phyloP scores from a whole-genome alignment of 2,888 invertebrate genomes.

The Rhabditoides inermis region DNA sequence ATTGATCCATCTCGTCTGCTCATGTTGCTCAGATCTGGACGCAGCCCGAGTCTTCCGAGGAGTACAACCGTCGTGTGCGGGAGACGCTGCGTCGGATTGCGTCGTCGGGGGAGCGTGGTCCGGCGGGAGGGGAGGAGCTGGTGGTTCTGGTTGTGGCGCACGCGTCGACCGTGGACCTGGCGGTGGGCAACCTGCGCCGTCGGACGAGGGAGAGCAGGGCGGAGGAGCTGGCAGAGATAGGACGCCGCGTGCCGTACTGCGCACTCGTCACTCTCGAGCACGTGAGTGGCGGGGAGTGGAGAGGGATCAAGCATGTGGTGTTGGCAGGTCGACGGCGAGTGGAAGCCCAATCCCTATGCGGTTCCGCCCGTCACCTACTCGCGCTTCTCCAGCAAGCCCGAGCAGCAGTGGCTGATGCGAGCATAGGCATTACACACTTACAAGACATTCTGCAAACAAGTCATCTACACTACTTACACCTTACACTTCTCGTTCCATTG shows the following conservation, averaged over 20 bases:
- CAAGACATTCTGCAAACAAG: too few species aligned
- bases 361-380: constrained; percentile 19
- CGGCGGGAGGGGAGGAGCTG: not conserved
- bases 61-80: constrained; percentile 27
- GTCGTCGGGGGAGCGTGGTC: constrained; percentile 6
- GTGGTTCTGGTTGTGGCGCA: constrained; percentile 25
- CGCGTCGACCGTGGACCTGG: constrained; percentile 44
- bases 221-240: constrained; percentile 39
- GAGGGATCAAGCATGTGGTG: not conserved
- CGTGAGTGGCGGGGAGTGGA: not conserved
- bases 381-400: constrained; percentile 13
- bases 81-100: constrained; percentile 16
- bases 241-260: constrained; percentile 26
- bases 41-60: constrained; percentile 14
- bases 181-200: constrained; percentile 29
- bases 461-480: too few species aligned
- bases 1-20: not conserved
- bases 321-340: not conserved
- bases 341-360: constrained; percentile 17
- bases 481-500: too few species aligned
- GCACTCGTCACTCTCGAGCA: constrained; percentile 17
- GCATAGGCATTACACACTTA: too few species aligned
- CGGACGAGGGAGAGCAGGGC: too few species aligned
- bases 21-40: not conserved
- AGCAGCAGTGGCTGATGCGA: too few species aligned